A percentile compares a stretch with the other conserved stretches of the same genome.
Evolutionary conservation across 2,888 invertebrate species (phyloP).

Genomic region (Listrodromus nycthemerus): DNA sequence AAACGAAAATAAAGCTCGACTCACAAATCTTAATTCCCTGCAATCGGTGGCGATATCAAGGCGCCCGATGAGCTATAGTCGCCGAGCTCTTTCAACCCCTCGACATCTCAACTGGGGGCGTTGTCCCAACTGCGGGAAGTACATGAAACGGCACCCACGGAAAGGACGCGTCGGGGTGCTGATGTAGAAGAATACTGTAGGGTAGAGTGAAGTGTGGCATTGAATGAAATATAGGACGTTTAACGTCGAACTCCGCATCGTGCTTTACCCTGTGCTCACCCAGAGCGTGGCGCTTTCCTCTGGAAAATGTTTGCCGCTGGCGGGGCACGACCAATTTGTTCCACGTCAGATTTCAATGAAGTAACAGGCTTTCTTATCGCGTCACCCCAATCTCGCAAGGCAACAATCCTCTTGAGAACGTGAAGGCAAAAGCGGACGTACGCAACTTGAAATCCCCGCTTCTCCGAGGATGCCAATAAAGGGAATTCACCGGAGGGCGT

Average conservation of each 20-base stretch:
- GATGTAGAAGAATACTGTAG: constrained; percentile 13
- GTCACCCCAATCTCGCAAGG: constrained; percentile 52
- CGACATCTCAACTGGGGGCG: constrained; percentile 15
- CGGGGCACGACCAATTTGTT: constrained; percentile 71
- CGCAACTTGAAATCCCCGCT: background rate
- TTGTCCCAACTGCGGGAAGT: constrained; percentile 33
- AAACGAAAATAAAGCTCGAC: constrained; percentile 69
- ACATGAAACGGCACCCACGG: constrained; percentile 46
- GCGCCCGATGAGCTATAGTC: constrained; percentile 21
- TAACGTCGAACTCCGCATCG: constrained; percentile 45
- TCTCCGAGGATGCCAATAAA: constrained; percentile 50
- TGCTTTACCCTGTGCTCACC: too few species aligned
- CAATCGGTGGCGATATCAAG: constrained; percentile 64
- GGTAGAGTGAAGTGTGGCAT: constrained; percentile 27
- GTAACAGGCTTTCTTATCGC: constrained; percentile 73
- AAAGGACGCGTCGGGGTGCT: constrained; percentile 11
- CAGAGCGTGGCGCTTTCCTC: constrained; percentile 20
- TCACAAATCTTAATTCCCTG: constrained; percentile 67
- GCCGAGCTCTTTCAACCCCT: constrained; percentile 10
- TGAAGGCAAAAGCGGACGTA: constrained; percentile 1
- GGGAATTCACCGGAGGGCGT: constrained; percentile 39
- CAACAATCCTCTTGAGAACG: constrained; percentile 52
- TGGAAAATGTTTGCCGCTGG: constrained; percentile 12
- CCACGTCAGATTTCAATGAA: constrained; percentile 77
- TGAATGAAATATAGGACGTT: constrained; percentile 57